Evolutionary conservation across 2,797 vertebrate species (phyloP).

Genomic region (Sardinella longiceps): DNA sequence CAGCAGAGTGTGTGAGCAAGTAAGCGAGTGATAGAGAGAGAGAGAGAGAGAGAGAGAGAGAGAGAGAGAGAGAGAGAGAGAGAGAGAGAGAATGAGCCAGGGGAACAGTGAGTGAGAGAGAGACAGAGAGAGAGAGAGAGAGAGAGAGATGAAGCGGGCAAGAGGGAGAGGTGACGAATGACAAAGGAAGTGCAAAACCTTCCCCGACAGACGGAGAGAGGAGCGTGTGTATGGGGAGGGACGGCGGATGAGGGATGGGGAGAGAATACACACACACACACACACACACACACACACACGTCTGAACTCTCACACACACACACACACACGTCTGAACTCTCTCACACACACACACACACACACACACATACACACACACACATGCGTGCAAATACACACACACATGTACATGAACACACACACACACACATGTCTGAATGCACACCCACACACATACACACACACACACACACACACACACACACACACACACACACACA

Average conservation of each 20-base stretch:
- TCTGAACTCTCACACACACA: too few species aligned
- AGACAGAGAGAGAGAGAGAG: background rate
- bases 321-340: too few species aligned
- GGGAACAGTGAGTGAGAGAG: background rate
- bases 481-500: too few species aligned
- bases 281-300: too few species aligned
- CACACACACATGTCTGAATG: too few species aligned
- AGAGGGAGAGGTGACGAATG: slow-evolving; percentile 12
- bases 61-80: background rate
- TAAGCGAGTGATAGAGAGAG: background rate
- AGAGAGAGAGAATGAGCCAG: background rate
- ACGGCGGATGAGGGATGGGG: background rate
- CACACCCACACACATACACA: too few species aligned
- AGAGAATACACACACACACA: too few species aligned
- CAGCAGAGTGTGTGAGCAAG: background rate
- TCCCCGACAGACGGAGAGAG: slow-evolving; percentile 10
- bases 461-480: too few species aligned
- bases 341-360: too few species aligned
- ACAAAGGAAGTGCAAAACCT: slow-evolving; percentile 6
- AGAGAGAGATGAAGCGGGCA: background rate
- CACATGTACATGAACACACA: too few species aligned
- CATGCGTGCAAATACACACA: too few species aligned
- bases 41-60: background rate
- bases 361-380: too few species aligned
- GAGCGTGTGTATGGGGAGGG: background rate